A percentile compares a stretch with the other conserved stretches of the same genome.
Conservation (phyloP, 92 coral and sea anemone genomes). For the Epizoanthus stellaris region DNA sequence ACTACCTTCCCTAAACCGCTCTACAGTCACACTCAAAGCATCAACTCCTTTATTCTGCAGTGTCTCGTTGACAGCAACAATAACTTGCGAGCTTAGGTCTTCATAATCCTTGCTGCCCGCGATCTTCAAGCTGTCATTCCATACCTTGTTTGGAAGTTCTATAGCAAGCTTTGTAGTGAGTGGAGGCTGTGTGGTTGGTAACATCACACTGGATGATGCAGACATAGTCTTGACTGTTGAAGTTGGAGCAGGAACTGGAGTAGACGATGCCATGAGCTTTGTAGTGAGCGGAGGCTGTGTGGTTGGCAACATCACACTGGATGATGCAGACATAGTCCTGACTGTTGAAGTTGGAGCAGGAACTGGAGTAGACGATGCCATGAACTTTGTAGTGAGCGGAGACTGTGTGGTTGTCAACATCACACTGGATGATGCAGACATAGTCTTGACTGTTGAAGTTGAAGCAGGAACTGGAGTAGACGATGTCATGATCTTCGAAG, state of each 20-base stretch:
- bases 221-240: neutral
- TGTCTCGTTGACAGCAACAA: constrained; percentile 5
- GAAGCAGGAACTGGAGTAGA: neutral
- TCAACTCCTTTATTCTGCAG: neutral
- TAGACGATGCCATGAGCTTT: neutral
- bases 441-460: neutral
- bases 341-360: neutral
- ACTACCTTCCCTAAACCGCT: constrained; percentile 25
- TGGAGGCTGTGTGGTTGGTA: constrained; percentile 16
- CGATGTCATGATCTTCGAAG: neutral
- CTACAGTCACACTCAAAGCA: constrained; percentile 1
- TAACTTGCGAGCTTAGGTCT: neutral
- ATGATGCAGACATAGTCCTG: neutral
- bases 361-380: neutral
- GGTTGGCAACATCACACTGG: constrained; percentile 7
- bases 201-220: neutral
- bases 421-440: neutral
- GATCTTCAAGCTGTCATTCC: neutral
- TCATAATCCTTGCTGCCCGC: neutral
- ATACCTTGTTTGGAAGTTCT: neutral
- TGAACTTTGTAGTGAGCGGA: neutral
- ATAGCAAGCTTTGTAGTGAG: constrained; percentile 6
- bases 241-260: neutral
- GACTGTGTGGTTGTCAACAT: constrained; percentile 6
- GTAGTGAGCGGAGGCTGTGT: neutral